phyloP scores from a whole-genome alignment of 2,888 invertebrate species.

The Perizoma affinitatum region DNA sequence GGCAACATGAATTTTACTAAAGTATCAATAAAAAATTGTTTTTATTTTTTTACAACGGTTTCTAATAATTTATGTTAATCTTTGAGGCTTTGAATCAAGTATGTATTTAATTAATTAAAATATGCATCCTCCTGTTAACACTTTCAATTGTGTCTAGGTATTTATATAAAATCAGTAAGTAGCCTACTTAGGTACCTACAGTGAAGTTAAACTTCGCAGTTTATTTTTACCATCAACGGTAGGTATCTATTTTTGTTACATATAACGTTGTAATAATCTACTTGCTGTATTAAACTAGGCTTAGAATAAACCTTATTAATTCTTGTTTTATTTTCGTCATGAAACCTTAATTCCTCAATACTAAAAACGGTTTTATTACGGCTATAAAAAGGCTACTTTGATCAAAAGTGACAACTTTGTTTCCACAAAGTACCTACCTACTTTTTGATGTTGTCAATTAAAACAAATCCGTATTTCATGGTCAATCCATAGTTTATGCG shows the following conservation, averaged over 20 bases:
- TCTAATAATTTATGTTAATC: not conserved
- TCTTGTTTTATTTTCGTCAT: conserved; percentile 51
- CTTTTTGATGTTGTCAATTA: not conserved
- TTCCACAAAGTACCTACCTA: not conserved
- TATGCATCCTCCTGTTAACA: conserved; percentile 5
- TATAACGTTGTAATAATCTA: conserved; percentile 48
- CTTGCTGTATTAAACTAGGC: conserved; percentile 72
- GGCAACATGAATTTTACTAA: conserved; percentile 2
- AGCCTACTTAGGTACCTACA: conserved; percentile 26
- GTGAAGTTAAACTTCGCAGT: conserved; percentile 73
- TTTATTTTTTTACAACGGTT: not conserved
- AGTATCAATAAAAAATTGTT: not conserved
- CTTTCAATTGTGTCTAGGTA: conserved; percentile 32
- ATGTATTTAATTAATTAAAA: not conserved
- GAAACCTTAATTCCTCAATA: conserved; percentile 1
- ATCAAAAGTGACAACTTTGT: not conserved
- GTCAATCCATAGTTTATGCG: conserved; percentile 26
- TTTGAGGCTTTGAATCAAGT: too few relatives aligned
- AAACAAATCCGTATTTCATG: not conserved
- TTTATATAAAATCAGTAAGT: conserved; percentile 47
- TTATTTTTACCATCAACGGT: conserved; percentile 36
- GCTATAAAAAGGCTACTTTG: not conserved
- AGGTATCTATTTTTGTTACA: too few relatives aligned
- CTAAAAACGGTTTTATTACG: conserved; percentile 16
- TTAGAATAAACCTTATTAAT: conserved; percentile 68